Evolutionary conservation across 2,113 vertebrate species (phyloP).

Genomic region (Echinops telfairi): DNA sequence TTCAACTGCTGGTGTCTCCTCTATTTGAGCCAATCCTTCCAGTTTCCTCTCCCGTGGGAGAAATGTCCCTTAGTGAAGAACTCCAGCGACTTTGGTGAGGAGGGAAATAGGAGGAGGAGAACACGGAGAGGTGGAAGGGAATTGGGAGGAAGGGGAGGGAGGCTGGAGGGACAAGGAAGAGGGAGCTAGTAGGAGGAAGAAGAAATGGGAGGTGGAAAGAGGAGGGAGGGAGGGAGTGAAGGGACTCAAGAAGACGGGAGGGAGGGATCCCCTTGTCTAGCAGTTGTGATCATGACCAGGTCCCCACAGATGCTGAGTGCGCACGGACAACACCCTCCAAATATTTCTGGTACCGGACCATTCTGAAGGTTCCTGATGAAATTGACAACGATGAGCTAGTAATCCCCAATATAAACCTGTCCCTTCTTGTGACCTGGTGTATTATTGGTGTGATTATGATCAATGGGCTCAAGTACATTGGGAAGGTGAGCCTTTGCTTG

Average conservation of each 20-base stretch:
- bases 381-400: slow-evolving; percentile 87
- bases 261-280: background rate
- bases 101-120: background rate
- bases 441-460: slow-evolving; percentile 89
- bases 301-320: slow-evolving; percentile 85
- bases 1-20: slow-evolving; percentile 85
- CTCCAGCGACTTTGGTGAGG: slow-evolving; percentile 79
- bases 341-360: slow-evolving; percentile 92
- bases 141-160: slow-evolving; percentile 1
- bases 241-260: no score
- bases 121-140: background rate
- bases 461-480: slow-evolving; percentile 90
- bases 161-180: background rate
- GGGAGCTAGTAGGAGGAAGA: background rate
- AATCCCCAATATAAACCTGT: slow-evolving; percentile 84
- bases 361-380: slow-evolving; percentile 89
- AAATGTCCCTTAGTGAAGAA: slow-evolving; percentile 87
- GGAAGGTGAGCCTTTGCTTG: slow-evolving; percentile 87
- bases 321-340: slow-evolving; percentile 86
- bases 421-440: slow-evolving; percentile 88
- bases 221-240: background rate
- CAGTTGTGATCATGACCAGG: background rate
- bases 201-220: background rate
- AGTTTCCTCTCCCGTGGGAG: slow-evolving; percentile 89
- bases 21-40: slow-evolving; percentile 83